Evolutionary conservation across 2,797 vertebrate species (phyloP).

Genomic region (Paedocypris micromegethes): DNA sequence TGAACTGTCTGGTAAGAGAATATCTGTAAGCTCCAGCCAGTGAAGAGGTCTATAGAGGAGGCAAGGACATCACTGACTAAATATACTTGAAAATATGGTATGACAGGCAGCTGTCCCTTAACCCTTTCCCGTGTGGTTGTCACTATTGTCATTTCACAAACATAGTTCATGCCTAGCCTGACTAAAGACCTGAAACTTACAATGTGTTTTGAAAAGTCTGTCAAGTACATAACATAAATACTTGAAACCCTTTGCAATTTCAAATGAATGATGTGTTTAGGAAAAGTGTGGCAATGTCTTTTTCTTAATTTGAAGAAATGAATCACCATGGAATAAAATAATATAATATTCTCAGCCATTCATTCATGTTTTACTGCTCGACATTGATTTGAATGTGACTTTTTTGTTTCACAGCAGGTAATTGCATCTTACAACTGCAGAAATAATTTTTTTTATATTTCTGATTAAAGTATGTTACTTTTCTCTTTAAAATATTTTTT

Average conservation of each 20-base stretch:
- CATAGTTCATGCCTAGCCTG: conserved; percentile 3
- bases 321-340: too few relatives aligned
- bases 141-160: conserved; percentile 8
- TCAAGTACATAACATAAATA: not conserved
- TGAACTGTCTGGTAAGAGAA: not conserved
- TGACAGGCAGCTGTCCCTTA: conserved; percentile 17
- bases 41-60: conserved; percentile 20
- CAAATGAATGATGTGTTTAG: not conserved
- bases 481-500: too few relatives aligned
- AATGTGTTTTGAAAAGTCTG: not conserved
- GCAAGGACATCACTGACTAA: conserved; percentile 37
- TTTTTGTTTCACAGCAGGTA: too few relatives aligned
- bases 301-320: too few relatives aligned
- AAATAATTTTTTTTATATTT: too few relatives aligned
- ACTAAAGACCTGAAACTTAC: not conserved
- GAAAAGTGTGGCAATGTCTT: too few relatives aligned
- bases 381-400: too few relatives aligned
- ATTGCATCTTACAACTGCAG: too few relatives aligned
- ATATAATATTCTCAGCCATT: too few relatives aligned
- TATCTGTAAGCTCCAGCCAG: conserved; percentile 27
- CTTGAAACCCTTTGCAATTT: not conserved
- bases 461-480: too few relatives aligned
- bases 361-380: too few relatives aligned
- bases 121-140: conserved; percentile 25
- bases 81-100: conserved; percentile 35